Conservation (phyloP, 2,888 invertebrate species). For the Drosophila pseudotakahashii region DNA sequence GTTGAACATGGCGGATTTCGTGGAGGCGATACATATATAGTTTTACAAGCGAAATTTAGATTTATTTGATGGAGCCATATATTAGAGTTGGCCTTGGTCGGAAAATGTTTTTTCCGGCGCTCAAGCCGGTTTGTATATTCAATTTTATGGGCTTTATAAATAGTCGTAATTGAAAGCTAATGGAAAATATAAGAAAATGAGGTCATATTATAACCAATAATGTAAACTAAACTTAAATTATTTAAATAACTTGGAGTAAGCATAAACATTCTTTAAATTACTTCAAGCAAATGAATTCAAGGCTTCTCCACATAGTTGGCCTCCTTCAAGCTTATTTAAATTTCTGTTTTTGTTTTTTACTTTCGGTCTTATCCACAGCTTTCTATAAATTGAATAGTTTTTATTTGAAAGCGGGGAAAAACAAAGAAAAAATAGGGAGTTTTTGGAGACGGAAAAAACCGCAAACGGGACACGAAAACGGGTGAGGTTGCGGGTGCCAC, state of each 20-base stretch:
- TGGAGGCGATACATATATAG: not conserved
- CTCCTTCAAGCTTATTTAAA: constrained; percentile 1
- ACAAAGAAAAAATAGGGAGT: constrained; percentile 6
- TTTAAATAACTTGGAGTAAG: not conserved
- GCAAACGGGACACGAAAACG: constrained; percentile 10
- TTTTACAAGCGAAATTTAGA: not conserved
- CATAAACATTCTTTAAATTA: not conserved
- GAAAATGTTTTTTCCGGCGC: not conserved
- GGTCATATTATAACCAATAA: too few species aligned
- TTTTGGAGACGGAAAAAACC: constrained; percentile 26
- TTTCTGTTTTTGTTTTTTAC: constrained; percentile 18
- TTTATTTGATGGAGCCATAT: not conserved
- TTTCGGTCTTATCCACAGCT: constrained; percentile 13
- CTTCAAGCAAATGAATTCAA: not conserved
- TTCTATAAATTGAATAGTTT: constrained; percentile 39
- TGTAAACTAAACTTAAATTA: not conserved
- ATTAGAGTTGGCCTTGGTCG: not conserved
- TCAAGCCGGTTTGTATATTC: too few species aligned
- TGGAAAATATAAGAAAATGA: too few species aligned
- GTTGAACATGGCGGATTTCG: constrained; percentile 1
- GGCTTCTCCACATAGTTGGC: not conserved
- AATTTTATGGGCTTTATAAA: not conserved
- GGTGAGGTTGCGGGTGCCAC: constrained; percentile 13
- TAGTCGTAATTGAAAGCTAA: not conserved
- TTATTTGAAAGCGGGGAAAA: constrained; percentile 29